Percentiles rank a stretch among this genome's conserved stretches.
Conservation (phyloP, 2,113 vertebrate genomes). For the Empidonax alnorum region DNA sequence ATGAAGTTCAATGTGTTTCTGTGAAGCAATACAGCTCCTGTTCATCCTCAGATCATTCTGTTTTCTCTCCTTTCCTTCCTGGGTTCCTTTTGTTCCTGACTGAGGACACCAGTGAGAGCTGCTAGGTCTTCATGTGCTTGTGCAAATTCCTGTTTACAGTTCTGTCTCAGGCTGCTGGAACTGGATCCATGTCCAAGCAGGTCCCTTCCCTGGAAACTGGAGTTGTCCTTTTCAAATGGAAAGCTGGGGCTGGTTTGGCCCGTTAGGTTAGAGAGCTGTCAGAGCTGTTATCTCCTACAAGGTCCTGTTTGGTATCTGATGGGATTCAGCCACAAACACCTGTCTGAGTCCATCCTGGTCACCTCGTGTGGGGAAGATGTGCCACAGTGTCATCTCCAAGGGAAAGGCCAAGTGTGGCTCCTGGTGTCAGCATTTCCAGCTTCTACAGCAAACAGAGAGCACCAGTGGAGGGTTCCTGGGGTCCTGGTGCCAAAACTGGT, state of each 20-base stretch:
- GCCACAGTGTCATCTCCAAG: not conserved
- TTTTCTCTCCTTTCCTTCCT: not conserved
- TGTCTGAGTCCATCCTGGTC: not conserved
- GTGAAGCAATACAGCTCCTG: not conserved
- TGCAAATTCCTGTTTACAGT: not conserved
- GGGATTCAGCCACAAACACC: not conserved
- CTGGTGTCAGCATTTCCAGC: not conserved
- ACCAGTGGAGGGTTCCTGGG: rapidly evolving
- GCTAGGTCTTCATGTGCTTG: rapidly evolving
- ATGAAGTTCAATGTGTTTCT: not conserved
- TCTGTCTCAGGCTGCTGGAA: not conserved
- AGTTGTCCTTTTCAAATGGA: not conserved
- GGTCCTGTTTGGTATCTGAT: not conserved
- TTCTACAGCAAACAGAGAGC: not conserved
- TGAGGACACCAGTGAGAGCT: not conserved
- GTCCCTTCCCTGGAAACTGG: not conserved
- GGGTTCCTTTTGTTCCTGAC: not conserved
- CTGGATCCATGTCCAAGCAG: rapidly evolving
- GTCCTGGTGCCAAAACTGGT: not conserved
- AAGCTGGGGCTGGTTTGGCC: not conserved
- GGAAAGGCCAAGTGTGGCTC: not conserved
- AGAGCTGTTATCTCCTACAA: not conserved
- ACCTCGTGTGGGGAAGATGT: not conserved
- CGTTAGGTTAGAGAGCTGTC: too few species aligned
- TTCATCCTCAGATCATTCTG: not conserved